phyloP scores from a whole-genome alignment of 2,888 invertebrate genomes.

The Hypselothyrea guttata region DNA sequence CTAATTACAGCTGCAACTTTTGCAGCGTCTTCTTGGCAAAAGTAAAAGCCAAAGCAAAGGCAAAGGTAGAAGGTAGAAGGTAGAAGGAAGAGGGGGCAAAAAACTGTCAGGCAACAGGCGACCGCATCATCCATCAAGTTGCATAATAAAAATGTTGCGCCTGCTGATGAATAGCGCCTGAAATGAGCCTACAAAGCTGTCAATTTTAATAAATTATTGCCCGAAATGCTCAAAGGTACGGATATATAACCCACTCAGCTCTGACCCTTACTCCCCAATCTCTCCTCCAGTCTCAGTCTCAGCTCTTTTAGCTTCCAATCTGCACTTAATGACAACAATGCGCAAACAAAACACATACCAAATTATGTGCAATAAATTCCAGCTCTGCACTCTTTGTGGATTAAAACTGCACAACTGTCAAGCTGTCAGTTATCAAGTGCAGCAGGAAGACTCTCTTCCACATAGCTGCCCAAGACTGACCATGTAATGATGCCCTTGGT shows the following conservation, averaged over 20 bases:
- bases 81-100: background rate
- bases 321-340: slow-evolving; percentile 73
- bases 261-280: no score
- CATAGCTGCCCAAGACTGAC: slow-evolving; percentile 15
- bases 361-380: slow-evolving; percentile 71
- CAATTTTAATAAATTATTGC: slow-evolving; percentile 81
- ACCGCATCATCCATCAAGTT: slow-evolving; percentile 80
- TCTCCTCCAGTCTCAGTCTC: background rate
- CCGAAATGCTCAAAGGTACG: slow-evolving; percentile 47
- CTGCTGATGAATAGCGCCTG: slow-evolving; percentile 80
- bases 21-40: slow-evolving; percentile 44
- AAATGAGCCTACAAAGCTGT: slow-evolving; percentile 81
- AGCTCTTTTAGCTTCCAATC: slow-evolving; percentile 13
- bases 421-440: slow-evolving; percentile 54
- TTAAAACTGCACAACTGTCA: slow-evolving; percentile 57
- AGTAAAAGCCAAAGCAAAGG: slow-evolving; percentile 3
- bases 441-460: slow-evolving; percentile 26
- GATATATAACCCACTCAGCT: slow-evolving; percentile 11
- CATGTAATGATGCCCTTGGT: slow-evolving; percentile 31
- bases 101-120: slow-evolving; percentile 66
- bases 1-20: slow-evolving; percentile 65
- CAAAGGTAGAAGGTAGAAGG: background rate
- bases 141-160: slow-evolving; percentile 80
- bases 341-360: slow-evolving; percentile 75
- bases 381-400: slow-evolving; percentile 21